These are phyloP conservation scores for Zele albiditarsus DNA, from an alignment of 2,888 invertebrate species.

Conservation along the genomic window DNA sequence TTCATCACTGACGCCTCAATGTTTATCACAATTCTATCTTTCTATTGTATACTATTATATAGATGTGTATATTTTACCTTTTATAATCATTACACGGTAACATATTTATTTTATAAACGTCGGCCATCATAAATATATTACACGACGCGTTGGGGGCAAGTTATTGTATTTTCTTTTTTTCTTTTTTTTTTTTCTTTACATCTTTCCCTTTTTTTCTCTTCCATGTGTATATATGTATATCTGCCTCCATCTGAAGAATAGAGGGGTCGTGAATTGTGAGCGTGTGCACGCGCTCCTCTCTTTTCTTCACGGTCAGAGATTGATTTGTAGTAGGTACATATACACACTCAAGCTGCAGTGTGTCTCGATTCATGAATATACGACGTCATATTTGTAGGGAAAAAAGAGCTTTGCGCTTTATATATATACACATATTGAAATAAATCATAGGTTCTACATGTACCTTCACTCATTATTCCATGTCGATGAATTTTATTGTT, in stretches of 20 bases:
- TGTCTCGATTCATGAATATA: conserved; percentile 13
- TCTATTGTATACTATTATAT: not conserved
- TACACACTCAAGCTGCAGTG: conserved; percentile 31
- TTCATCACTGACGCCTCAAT: conserved; percentile 38
- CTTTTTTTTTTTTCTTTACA: not conserved
- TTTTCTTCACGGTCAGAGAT: conserved; percentile 46
- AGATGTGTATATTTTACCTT: conserved; percentile 16
- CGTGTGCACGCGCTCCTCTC: conserved; percentile 45
- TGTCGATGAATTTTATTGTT: not conserved
- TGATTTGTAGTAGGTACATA: conserved; percentile 43
- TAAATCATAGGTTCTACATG: not conserved
- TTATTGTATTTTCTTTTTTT: not conserved
- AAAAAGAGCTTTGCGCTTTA: not conserved
- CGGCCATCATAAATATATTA: not conserved
- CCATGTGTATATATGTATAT: not conserved
- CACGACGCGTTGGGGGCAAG: not conserved
- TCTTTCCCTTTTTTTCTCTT: conserved; percentile 23
- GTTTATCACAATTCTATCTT: conserved; percentile 32
- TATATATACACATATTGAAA: not conserved
- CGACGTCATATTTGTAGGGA: conserved; percentile 11
- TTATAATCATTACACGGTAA: conserved; percentile 1
- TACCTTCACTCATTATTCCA: no score
- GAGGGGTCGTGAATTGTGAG: conserved; percentile 36
- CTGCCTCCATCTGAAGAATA: not conserved
- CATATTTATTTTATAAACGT: conserved; percentile 9